Base-by-base conservation (phyloP, 1,140 invertebrate species). In the Drosophila subobscura region DNA sequence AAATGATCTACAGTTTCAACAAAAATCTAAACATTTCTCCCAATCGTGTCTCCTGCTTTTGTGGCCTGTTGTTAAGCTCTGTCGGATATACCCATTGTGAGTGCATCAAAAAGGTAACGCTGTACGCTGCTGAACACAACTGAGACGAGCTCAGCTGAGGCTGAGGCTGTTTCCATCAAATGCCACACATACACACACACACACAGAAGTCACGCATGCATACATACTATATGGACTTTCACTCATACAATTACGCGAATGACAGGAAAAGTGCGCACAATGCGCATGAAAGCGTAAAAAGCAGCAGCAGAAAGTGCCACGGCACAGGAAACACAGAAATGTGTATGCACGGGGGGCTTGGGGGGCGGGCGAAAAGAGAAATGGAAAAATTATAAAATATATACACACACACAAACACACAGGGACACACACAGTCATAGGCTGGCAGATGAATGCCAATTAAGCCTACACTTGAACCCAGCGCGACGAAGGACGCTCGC, bases 361-460 rank as follows among this genome's bases (percentile, higher is more conserved):
- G 27, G 27, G 44, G 46, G 29, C 14, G 20, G 25, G 20, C 5
- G 22, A 61, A 51, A 57, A 81, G 75, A 80, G 67, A 80, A 85
- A 85, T 85, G 80, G 81, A 64, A 71, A 83, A 86, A 85, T 85
- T 85, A 85, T 85, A 88, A 85, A 85, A 81, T 61, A 79, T 57
- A 61, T 44, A 64, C 47, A 65, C 47, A 59, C 57, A 49, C 57
- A 58, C 41, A 40, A 22, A 56, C 47, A 54, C 20, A 49, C 22
- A 45, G n/a, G n/a, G 23, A 51, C 47, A 44, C 6, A 55, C 42
- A 78, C n/a, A 10, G 7, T 25, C 25, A 20, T 47, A 44, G 25
- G 12, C 14, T 37, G 63, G 52, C 44, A 51, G 74, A 76, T 85
- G 80, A 86, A 85, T 86, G 80, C 81, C 80, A 85, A 85, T 85